Base-by-base conservation (phyloP, 2,113 vertebrate genomes). In the Spea multiplicata region DNA sequence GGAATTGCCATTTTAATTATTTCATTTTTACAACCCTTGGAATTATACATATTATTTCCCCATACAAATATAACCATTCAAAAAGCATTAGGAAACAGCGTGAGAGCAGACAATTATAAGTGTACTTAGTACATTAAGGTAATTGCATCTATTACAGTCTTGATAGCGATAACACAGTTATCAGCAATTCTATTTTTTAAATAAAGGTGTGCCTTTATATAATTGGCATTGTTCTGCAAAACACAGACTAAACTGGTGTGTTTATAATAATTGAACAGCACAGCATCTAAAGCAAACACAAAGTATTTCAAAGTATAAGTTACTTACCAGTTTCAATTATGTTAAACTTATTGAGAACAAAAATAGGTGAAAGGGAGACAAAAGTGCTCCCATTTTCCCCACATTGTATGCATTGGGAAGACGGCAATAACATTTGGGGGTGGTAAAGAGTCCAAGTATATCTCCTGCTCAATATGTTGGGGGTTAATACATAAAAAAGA, bases 31-130 rank as follows among this genome's bases (percentile, higher is more conserved):
- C 17, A 73, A 65, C 64, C 44, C 52, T 68, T 69, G 17, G 47
- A 80, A 80, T 61, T 73, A 52, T 61, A 55, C 78, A 45, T 67
- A 72, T 80, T 80, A 80, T 80, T 80, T 80, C 78, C 71, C 71
- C 67, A 53, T 67, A 45, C 78, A 74, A 80, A 68, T 80, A 80
- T 80, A 74, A 80, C 78, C 71, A 80, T 80, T 73, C 45, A 74
- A 80, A 80, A 67, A 12, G 61, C 78, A 80, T 80, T 80, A 74
- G 53, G n/a, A 80, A 73, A 73, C 77, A 80, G 71, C 61, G 45
- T 73, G 77, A 79, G 70, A 80, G 77, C 77, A 73, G 72, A 73
- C 52, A 67, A 67, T 80, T 67, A 47, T 66, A 67, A 67, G 71
- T 68, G 52, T 59, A 59, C 44, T 48, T 45, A 16, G 64, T 61